These are phyloP conservation scores for Spea hammondii DNA, from an alignment of 2,797 vertebrate genomes.

Conservation along the genomic window DNA sequence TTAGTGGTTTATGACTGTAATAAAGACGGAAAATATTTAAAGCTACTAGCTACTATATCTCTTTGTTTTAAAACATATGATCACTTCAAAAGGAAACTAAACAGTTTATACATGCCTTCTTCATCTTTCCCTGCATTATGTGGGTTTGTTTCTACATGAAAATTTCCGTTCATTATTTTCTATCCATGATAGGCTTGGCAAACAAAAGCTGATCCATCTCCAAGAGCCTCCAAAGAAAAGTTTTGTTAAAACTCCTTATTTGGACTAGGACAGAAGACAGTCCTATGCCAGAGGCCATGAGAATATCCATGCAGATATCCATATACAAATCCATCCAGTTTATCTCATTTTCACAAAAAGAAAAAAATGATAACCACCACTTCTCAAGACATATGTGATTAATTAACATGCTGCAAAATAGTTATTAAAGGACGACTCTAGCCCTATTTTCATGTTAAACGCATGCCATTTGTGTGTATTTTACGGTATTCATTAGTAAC, in stretches of 20 bases:
- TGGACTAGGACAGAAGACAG: conserved; percentile 16
- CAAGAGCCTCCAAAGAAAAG: conserved; percentile 26
- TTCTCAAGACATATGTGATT: too few relatives aligned
- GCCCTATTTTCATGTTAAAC: too few relatives aligned
- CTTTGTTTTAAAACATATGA: conserved; percentile 3
- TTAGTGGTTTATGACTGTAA: not conserved
- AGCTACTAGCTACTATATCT: not conserved
- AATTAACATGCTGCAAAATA: too few relatives aligned
- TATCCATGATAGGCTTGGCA: conserved; percentile 16
- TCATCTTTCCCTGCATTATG: not conserved
- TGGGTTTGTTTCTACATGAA: conserved; percentile 6
- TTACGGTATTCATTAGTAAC: too few relatives aligned
- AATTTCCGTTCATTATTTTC: conserved; percentile 19
- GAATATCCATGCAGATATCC: conserved; percentile 13
- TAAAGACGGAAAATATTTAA: conserved; percentile 3
- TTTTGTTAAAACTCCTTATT: conserved; percentile 38
- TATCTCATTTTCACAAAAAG: too few relatives aligned
- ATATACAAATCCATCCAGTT: too few relatives aligned
- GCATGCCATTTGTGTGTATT: too few relatives aligned
- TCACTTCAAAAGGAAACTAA: not conserved
- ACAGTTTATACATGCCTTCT: not conserved
- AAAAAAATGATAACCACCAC: too few relatives aligned
- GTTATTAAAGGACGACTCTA: too few relatives aligned
- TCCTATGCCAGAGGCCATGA: conserved; percentile 7
- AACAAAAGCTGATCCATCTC: conserved; percentile 33